Evolutionary conservation across 1,140 invertebrate genomes (phyloP), one percentile per base, ranked within the genome.

Genomic region (Drosophila equinoxialis): DNA sequence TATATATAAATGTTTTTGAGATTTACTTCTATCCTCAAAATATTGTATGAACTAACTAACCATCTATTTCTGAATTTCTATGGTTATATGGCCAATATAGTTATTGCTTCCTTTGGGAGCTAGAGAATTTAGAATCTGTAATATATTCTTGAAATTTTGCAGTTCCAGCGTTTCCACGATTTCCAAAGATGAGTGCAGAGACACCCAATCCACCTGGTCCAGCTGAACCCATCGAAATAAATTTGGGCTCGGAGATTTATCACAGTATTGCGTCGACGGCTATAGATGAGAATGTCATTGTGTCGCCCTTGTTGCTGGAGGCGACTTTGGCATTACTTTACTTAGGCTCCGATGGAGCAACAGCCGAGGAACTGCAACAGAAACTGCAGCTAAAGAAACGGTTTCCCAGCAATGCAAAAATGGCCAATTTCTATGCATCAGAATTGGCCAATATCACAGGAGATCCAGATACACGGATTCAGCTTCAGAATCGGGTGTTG

Each of bases 361-460:
- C 90, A 0, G 90, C 90, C 5, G 87, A 81, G 45, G 81, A 91
- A 14, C n/a, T 91, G 37, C 75, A 91, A 48, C 65, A 67, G 0
- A 23, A 74, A 11, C 17, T 91, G 41, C 39, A 87, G 26, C 55
- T 91, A 11, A 78, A 89, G 68, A 57, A 90, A 14, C 90, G 87
- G 13, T 91, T 86, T 37, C 58, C 74, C n/a, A 91, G 77, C 67
- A 91, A 91, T 64, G 87, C 87, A n/a, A 91, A 91, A 74, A 91
- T 91, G 90, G 90, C 90, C 17, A 91, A 89, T 26, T 91, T 77
- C 42, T 91, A 73, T 79, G 90, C 90, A 11, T 63, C 71, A 0
- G 76, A 85, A 39, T 41, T 91, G 26, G 71, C 68, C 1, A 74
- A 71, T 1, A 76, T 77, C 4, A 81, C 78, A 1, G 55, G 59